Evolutionary conservation across 37 sponge, comb jelly and placozoan genomes (phyloP).

Genomic region (Tethya wilhelma): DNA sequence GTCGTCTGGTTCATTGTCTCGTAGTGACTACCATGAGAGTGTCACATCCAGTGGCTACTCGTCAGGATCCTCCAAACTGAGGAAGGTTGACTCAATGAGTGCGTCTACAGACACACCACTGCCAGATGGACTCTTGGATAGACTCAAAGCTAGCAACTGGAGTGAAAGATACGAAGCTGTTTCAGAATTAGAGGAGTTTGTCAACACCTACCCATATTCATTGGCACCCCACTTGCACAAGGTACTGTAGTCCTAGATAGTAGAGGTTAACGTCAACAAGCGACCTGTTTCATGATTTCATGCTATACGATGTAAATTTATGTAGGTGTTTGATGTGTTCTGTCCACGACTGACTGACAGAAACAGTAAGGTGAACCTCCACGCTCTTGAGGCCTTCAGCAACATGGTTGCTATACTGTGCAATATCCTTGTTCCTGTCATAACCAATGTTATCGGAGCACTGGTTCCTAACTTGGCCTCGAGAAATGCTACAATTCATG

Average conservation of each 20-base stretch:
- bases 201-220: slow-evolving; percentile 22
- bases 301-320: too few relatives aligned
- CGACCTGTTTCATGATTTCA: too few relatives aligned
- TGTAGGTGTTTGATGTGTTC: slow-evolving; percentile 84
- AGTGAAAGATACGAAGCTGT: slow-evolving; percentile 70
- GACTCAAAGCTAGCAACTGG: slow-evolving; percentile 69
- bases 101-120: neutral
- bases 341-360: slow-evolving; percentile 77
- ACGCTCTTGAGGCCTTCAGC: slow-evolving; percentile 74
- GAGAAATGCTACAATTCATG: slow-evolving; percentile 60
- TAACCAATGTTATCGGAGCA: slow-evolving; percentile 52
- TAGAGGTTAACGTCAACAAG: too few relatives aligned
- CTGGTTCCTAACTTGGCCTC: slow-evolving; percentile 79
- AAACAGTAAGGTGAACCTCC: slow-evolving; percentile 89
- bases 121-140: slow-evolving; percentile 46
- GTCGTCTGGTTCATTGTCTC: neutral
- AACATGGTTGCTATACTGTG: slow-evolving; percentile 75
- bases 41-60: neutral
- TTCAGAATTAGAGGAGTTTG: slow-evolving; percentile 45
- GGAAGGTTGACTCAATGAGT: neutral
- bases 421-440: slow-evolving; percentile 52
- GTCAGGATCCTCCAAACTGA: neutral
- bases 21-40: neutral
- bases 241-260: slow-evolving; percentile 39
- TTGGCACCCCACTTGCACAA: slow-evolving; percentile 35